Evolutionary conservation across 2,113 vertebrate species (phyloP).

Genomic region (Lasiurus borealis): DNA sequence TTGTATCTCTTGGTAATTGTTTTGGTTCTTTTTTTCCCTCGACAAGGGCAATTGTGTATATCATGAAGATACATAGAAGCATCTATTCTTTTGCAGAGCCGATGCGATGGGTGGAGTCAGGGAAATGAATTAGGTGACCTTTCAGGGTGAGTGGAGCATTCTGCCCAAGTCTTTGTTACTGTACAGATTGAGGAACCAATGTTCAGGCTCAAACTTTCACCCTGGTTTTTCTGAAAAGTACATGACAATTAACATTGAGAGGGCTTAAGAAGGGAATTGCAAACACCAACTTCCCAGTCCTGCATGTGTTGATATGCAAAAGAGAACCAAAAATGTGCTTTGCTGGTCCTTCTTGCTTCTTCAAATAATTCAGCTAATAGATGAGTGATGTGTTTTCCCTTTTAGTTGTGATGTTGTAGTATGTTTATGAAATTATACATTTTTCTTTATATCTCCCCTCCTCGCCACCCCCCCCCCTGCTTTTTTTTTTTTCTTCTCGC

Average conservation of each 20-base stretch:
- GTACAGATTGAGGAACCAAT: not conserved
- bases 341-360: not conserved
- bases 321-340: not conserved
- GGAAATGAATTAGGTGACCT: slow-evolving; percentile 3
- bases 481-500: not conserved
- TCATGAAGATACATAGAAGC: not conserved
- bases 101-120: not conserved
- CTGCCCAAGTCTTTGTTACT: not conserved
- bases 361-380: not conserved
- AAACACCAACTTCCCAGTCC: not conserved
- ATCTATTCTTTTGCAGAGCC: not conserved
- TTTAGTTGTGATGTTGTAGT: not conserved
- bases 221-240: not conserved
- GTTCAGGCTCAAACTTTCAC: not conserved
- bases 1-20: slow-evolving; percentile 46
- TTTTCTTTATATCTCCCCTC: not conserved
- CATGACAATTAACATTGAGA: not conserved
- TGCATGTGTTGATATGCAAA: not conserved
- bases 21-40: slow-evolving; percentile 51
- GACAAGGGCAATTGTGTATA: slow-evolving; percentile 33
- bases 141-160: slow-evolving; percentile 26
- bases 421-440: not conserved
- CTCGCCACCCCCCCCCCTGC: accelerated
- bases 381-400: not conserved
- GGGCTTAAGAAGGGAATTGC: not conserved